Conservation (phyloP, 2,888 invertebrate genomes). For the Temnothorax unifasciatus region DNA sequence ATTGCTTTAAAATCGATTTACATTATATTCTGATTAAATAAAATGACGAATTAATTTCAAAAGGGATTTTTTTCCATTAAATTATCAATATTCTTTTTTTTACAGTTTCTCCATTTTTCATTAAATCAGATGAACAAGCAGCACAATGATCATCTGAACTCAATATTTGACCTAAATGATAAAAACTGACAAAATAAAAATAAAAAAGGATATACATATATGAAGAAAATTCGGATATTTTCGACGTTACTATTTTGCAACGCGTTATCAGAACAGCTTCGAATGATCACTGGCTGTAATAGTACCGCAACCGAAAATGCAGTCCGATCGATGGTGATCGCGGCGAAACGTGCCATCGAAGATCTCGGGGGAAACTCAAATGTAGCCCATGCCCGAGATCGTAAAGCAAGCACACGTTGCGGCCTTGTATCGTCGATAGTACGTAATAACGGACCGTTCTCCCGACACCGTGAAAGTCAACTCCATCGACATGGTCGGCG, state of each 20-base stretch:
- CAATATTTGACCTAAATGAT: neutral
- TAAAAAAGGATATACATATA: neutral
- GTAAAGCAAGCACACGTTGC: slow-evolving; percentile 16
- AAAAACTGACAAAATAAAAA: neutral
- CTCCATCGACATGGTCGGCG: neutral
- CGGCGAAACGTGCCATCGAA: neutral
- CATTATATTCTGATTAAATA: neutral
- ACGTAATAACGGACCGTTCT: slow-evolving; percentile 34
- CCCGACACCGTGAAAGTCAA: slow-evolving; percentile 34
- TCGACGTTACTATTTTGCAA: neutral
- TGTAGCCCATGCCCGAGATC: neutral
- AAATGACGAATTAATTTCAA: neutral
- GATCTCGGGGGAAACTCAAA: slow-evolving; percentile 18
- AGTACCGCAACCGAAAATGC: slow-evolving; percentile 3
- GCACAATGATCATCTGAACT: neutral
- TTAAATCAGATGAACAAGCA: neutral
- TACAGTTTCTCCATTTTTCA: neutral
- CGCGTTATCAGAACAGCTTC: neutral
- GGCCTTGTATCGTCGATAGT: slow-evolving; percentile 13
- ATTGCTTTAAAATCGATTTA: neutral
- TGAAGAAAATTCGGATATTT: neutral
- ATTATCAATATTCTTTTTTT: neutral
- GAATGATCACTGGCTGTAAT: neutral
- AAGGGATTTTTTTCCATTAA: neutral
- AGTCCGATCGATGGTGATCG: slow-evolving; percentile 31